Percentiles rank a stretch among this genome's conserved stretches.
Evolutionary conservation across 2,113 vertebrate species (phyloP).

Genomic region (Chitala chitala): DNA sequence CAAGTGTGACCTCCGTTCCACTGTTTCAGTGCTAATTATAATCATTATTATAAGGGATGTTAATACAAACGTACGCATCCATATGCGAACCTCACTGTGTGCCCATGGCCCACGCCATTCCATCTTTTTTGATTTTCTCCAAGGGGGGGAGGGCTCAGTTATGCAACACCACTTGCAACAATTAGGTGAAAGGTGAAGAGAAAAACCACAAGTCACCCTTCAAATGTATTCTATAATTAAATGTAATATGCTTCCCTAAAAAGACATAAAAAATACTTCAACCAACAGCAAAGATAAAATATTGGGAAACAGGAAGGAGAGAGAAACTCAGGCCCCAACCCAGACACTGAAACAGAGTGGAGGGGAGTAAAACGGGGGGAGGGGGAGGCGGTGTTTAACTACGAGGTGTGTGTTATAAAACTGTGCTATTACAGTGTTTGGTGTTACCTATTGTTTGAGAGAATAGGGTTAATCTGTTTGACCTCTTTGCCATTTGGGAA

Average conservation of each 20-base stretch:
- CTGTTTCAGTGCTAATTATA: conserved; percentile 50
- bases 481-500: too few species aligned
- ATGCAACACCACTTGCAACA: conserved; percentile 29
- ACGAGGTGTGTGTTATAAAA: too few species aligned
- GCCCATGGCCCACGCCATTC: too few species aligned
- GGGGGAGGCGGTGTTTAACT: conserved; percentile 48
- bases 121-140: too few species aligned
- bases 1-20: too few species aligned
- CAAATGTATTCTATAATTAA: conserved; percentile 38
- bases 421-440: too few species aligned
- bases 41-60: conserved; percentile 41
- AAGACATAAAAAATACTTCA: too few species aligned
- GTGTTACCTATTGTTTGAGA: too few species aligned
- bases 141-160: too few species aligned
- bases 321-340: not conserved
- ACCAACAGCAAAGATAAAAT: too few species aligned
- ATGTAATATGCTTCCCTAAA: conserved; percentile 34
- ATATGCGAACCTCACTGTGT: conserved; percentile 33
- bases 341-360: conserved; percentile 35
- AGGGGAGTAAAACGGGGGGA: conserved; percentile 33
- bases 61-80: conserved; percentile 45
- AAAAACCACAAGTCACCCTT: conserved; percentile 27
- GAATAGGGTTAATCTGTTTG: too few species aligned
- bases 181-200: conserved; percentile 40
- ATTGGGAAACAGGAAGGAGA: conserved; percentile 33